Percentiles rank a stretch among this genome's conserved stretches.
Conservation (phyloP, 2,113 vertebrate species). For the Galemys pyrenaicus region DNA sequence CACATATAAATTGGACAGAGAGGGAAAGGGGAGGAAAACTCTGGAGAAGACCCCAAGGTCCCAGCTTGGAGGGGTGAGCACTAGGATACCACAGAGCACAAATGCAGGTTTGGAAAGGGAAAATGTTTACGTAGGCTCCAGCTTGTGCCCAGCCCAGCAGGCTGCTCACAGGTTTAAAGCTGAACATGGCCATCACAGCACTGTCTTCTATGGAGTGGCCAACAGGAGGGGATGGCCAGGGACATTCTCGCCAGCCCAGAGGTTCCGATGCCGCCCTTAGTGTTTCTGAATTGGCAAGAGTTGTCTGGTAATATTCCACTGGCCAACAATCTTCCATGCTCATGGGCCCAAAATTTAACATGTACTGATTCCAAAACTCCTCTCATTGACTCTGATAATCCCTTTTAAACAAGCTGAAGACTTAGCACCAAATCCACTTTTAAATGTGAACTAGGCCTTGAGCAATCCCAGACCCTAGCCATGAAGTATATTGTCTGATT, state of each 20-base stretch:
- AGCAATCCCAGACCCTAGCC: neutral
- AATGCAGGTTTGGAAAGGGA: constrained; percentile 1
- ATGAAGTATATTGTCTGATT: constrained; percentile 40
- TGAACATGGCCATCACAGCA: constrained; percentile 57
- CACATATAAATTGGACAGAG: neutral
- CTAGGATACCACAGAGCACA: neutral
- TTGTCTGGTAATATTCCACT: constrained; percentile 14
- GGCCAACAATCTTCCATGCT: constrained; percentile 71
- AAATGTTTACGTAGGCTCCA: constrained; percentile 58
- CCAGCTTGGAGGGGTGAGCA: constrained; percentile 4
- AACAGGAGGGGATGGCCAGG: constrained; percentile 44
- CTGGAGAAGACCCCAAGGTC: neutral
- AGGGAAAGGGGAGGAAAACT: neutral
- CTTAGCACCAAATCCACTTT: constrained; percentile 54
- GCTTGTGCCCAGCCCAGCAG: constrained; percentile 52
- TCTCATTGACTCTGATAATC: constrained; percentile 46
- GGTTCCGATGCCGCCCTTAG: constrained; percentile 63
- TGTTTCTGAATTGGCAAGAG: constrained; percentile 64
- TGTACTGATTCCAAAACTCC: constrained; percentile 42
- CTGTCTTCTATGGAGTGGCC: constrained; percentile 8
- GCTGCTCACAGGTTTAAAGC: constrained; percentile 69
- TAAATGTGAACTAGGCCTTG: constrained; percentile 17
- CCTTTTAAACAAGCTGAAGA: constrained; percentile 58
- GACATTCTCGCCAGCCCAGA: constrained; percentile 54
- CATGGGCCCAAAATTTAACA: constrained; percentile 59